A percentile compares a stretch with the other conserved stretches of the same genome.
phyloP scores from a whole-genome alignment of 2,113 vertebrate genomes.

The Corythaeola cristata region DNA sequence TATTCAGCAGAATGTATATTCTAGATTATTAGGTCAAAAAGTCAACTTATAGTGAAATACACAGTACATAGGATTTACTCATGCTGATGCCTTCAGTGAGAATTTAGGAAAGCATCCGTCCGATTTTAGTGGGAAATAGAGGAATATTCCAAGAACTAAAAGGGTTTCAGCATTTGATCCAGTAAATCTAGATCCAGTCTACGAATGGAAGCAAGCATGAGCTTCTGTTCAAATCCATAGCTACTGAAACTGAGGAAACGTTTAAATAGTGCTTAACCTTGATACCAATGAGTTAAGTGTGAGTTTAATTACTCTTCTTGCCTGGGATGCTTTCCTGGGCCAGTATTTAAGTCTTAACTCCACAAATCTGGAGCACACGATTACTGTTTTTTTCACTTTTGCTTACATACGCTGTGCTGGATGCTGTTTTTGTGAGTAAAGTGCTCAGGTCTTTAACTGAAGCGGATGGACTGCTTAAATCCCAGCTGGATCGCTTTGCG shows the following conservation, averaged over 20 bases:
- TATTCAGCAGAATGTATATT: background rate
- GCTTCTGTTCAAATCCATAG: background rate
- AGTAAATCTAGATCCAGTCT: background rate
- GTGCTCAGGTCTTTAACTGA: background rate
- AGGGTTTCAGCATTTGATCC: background rate
- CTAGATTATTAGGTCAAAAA: background rate
- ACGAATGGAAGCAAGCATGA: background rate
- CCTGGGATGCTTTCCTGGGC: background rate
- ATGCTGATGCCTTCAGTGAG: background rate
- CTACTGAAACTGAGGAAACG: background rate
- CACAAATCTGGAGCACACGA: background rate
- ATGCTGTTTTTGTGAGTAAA: background rate
- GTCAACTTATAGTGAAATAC: background rate
- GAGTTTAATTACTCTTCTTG: background rate
- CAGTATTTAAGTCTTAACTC: background rate
- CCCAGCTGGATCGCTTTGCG: rapidly evolving
- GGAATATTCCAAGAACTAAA: background rate
- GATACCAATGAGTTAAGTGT: background rate
- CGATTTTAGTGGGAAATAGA: background rate
- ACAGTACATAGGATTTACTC: background rate
- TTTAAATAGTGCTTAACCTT: background rate
- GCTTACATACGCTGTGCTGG: rapidly evolving
- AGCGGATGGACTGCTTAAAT: rapidly evolving
- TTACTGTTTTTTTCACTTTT: background rate
- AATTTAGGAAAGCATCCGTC: background rate